Percentiles rank a stretch among this genome's conserved stretches.
Conservation (phyloP, 2,113 vertebrate genomes). For the Saguinus imperator region DNA sequence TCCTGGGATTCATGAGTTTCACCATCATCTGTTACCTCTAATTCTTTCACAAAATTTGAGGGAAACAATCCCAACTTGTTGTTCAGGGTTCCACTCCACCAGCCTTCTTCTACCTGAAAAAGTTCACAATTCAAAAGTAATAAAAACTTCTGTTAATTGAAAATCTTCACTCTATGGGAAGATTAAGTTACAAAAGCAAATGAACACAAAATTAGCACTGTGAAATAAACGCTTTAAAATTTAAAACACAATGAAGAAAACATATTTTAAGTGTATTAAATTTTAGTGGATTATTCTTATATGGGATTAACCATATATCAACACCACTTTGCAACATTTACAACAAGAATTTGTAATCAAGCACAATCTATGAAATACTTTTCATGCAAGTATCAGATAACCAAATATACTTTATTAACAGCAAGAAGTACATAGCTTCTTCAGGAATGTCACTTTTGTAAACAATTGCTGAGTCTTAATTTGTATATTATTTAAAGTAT, state of each 20-base stretch:
- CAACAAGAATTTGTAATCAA: background rate
- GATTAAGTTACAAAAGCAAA: background rate
- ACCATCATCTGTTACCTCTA: conserved; percentile 86
- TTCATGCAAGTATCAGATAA: background rate
- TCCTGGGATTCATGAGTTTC: conserved; percentile 87
- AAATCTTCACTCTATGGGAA: background rate
- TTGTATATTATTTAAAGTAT: background rate
- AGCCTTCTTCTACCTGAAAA: conserved; percentile 96
- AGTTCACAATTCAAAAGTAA: conserved; percentile 60
- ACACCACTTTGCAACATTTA: background rate
- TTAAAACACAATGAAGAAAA: background rate
- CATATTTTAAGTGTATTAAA: background rate
- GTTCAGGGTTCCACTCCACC: conserved; percentile 93
- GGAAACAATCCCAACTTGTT: conserved; percentile 93
- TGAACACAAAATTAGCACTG: background rate
- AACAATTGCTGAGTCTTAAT: background rate
- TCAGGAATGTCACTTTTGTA: background rate
- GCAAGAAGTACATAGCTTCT: background rate
- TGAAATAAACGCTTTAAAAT: conserved; percentile 48
- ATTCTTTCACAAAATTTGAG: conserved; percentile 97
- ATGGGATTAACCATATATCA: background rate
- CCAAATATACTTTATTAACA: background rate
- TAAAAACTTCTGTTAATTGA: conserved; percentile 31
- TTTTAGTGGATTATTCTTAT: background rate
- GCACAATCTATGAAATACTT: background rate